Base-by-base conservation (phyloP, 1,140 invertebrate species). In the Ceratina calcarata region DNA sequence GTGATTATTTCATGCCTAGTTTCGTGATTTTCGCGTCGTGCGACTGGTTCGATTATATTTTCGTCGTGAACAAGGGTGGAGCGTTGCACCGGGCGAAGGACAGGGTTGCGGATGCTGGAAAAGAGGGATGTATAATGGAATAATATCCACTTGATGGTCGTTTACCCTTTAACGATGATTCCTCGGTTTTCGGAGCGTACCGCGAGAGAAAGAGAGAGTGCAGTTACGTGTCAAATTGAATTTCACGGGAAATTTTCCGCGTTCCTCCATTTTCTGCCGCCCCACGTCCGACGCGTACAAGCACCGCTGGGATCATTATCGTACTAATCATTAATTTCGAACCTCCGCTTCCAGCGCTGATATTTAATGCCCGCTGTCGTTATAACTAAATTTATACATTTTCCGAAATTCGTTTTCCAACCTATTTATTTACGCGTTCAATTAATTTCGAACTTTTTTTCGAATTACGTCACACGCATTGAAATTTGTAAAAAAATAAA, bases 101-200 rank as follows among this genome's bases (percentile, higher is more conserved):
- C 75, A 81, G 79, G 58, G 53, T 37, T 62, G 58, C 32, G 51
- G 55, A 61, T 68, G 65, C 45, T 55, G 68, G 73, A 49, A 80
- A 16, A 71, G 49, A 78, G 82, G 83, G 49, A 72, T 24, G 62
- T 78, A 78, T 88, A 88, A 89, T 88, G 83, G 78, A 79, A 66
- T 86, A 87, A 88, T 86, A 82, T 87, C 83, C 81, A 72, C 66
- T 71, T 70, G 82, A 88, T 87, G 82, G 86, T 79, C 88, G 78
- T 89, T 89, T 87, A 88, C 84, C 85, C 86, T 87, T 89, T 87
- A 88, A 88, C 84, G 85, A 87, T 89, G 84, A 89, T 89, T 85
- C 79, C 86, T 78, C 78, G 81, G 81, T 79, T 84, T 81, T 75
- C 37, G 37, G 67, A 83, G 81, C 78, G 73, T 75, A 70, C 74